These are phyloP conservation scores for Diceros bicornis DNA, from an alignment of 2,797 vertebrate species.

Conservation along the genomic window DNA sequence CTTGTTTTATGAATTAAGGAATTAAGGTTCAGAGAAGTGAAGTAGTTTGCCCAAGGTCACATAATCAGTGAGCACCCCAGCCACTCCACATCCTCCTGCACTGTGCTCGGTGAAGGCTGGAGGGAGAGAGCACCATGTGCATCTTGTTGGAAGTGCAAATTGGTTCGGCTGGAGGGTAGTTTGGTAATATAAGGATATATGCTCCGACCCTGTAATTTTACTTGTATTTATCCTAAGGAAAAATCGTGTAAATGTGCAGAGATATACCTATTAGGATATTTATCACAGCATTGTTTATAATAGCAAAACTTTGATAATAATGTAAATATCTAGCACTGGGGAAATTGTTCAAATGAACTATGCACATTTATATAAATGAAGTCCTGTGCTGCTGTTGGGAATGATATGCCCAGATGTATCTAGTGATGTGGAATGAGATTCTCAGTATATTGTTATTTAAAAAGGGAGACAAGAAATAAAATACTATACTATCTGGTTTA, in stretches of 20 bases:
- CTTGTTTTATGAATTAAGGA: neutral
- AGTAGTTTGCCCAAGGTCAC: neutral
- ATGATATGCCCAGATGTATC: rapidly evolving
- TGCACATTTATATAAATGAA: neutral
- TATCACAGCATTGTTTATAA: neutral
- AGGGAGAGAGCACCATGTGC: rapidly evolving
- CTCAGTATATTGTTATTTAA: rapidly evolving
- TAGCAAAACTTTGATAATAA: neutral
- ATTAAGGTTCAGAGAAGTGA: neutral
- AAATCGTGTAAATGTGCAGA: neutral
- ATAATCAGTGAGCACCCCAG: no score
- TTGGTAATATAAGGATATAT: neutral
- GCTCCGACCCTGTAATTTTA: neutral
- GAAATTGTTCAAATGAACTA: neutral
- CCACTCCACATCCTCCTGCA: neutral
- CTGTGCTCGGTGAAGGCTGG: no score
- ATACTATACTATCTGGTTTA: rapidly evolving
- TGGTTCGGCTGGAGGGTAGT: neutral
- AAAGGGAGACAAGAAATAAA: neutral
- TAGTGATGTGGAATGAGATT: rapidly evolving
- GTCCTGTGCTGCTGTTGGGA: rapidly evolving
- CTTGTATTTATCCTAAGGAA: neutral
- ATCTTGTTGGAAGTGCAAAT: rapidly evolving
- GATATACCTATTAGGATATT: neutral
- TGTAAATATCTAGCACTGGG: neutral